Percentiles rank a stretch among this genome's conserved stretches.
These are phyloP conservation scores for Oncorhynchus kisutch DNA, from an alignment of 2,113 vertebrate genomes.

Conservation along the genomic window DNA sequence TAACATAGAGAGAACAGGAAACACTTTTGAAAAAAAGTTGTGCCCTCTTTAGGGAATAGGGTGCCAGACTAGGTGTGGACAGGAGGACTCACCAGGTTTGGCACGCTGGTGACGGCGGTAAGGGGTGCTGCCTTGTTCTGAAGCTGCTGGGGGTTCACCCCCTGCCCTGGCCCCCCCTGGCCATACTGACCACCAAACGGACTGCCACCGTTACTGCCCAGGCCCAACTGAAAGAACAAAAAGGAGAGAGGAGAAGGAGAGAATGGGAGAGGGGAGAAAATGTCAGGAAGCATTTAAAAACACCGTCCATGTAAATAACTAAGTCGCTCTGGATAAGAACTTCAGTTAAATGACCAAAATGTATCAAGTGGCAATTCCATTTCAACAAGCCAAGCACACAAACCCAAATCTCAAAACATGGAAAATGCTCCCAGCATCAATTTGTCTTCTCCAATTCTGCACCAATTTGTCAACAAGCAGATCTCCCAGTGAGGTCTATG, in stretches of 20 bases:
- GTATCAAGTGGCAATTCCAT: neutral
- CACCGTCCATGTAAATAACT: neutral
- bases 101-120: constrained; percentile 78
- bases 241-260: constrained; percentile 8
- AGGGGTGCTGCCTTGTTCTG: constrained; percentile 89
- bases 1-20: too few species aligned
- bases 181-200: constrained; percentile 88
- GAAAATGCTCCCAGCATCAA: neutral
- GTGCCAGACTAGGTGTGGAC: neutral
- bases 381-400: neutral
- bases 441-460: neutral
- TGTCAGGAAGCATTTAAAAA: neutral
- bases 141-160: constrained; percentile 83
- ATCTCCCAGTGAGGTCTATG: neutral
- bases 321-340: neutral
- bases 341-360: neutral
- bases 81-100: constrained; percentile 87
- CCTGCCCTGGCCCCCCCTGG: constrained; percentile 84
- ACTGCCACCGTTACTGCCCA: constrained; percentile 83
- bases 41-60: neutral
- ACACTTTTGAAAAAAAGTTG: neutral
- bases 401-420: neutral
- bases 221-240: constrained; percentile 79
- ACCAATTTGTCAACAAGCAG: neutral
- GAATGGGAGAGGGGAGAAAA: constrained; percentile 1